Evolutionary conservation across 2,888 invertebrate genomes (phyloP), one percentile per base, ranked within the genome.

Genomic region (Drosophila eohydei): DNA sequence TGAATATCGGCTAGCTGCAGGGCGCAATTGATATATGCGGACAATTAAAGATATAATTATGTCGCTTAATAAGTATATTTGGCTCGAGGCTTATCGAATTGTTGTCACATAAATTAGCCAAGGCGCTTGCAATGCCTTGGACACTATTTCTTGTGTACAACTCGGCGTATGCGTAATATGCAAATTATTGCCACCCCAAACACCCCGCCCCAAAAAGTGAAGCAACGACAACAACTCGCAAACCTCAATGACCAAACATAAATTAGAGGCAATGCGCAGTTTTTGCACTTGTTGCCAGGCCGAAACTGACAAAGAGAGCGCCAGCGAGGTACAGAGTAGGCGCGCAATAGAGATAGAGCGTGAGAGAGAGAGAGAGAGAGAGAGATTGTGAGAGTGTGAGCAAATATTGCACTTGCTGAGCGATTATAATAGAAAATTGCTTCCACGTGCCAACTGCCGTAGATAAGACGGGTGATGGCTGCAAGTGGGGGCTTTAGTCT

Each of bases 371-470:
- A 59, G 64, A 52, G 71, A 34, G 63, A 51, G 43, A 26, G 48
- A 16, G 46, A 0, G 65, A 26, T n/a, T 59, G 30, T 5, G 58
- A 50, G 64, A 59, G 64, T 36, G 72, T 54, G 72, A 36, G 65
- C 50, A 67, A 66, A 61, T 72, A 74, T 62, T 79, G 74, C 71
- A 77, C 80, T 69, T 73, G 76, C 3, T 36, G 16, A 4, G 64
- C 80, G 82, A 87, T 84, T 89, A 87, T 73, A 79, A 70, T 74
- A 80, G 80, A 79, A 77, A 87, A 89, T 89, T 77, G 85, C 85
- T 85, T 87, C 88, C 86, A 87, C 87, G 87, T 87, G 87, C 78
- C 87, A 65, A 69, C 16, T 68, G 71, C 67, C 52, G 71, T 79
- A 9, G 82, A 63, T 48, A 26, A 67, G 63, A 48, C 32, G 68